Evolutionary conservation across 2,113 vertebrate genomes (phyloP).

Genomic region (Erinaceus europaeus): DNA sequence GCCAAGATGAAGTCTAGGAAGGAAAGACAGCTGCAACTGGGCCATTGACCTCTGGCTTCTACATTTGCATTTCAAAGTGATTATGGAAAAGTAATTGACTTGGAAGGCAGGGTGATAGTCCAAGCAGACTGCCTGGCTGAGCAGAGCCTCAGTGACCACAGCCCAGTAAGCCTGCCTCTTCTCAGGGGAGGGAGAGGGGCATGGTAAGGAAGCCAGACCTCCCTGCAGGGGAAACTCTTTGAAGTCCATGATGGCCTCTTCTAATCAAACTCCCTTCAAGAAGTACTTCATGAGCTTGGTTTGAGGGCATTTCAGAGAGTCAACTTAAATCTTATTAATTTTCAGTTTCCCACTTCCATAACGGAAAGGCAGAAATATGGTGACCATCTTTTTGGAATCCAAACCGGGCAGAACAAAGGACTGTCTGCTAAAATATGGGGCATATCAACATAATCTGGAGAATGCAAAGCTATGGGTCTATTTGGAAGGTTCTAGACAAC

Average conservation of each 20-base stretch:
- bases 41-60: not conserved
- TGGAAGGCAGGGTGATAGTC: slow-evolving; percentile 18
- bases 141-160: not conserved
- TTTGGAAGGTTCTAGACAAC: not conserved
- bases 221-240: not conserved
- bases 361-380: not conserved
- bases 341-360: slow-evolving; percentile 33
- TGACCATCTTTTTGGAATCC: not conserved
- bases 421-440: not conserved
- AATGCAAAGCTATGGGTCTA: accelerated
- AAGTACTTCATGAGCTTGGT: not conserved
- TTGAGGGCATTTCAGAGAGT: not conserved
- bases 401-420: not conserved
- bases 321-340: slow-evolving; percentile 14
- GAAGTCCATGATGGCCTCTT: not conserved
- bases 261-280: slow-evolving; percentile 2
- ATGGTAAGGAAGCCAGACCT: not conserved
- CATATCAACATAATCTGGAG: no score
- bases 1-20: not conserved
- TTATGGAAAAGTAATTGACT: slow-evolving; percentile 49
- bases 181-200: not conserved
- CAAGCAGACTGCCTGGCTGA: not conserved
- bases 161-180: not conserved
- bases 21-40: not conserved
- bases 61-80: slow-evolving; percentile 44